Evolutionary conservation across 2,888 invertebrate genomes (phyloP).

Genomic region (Philopedon plagiatum): DNA sequence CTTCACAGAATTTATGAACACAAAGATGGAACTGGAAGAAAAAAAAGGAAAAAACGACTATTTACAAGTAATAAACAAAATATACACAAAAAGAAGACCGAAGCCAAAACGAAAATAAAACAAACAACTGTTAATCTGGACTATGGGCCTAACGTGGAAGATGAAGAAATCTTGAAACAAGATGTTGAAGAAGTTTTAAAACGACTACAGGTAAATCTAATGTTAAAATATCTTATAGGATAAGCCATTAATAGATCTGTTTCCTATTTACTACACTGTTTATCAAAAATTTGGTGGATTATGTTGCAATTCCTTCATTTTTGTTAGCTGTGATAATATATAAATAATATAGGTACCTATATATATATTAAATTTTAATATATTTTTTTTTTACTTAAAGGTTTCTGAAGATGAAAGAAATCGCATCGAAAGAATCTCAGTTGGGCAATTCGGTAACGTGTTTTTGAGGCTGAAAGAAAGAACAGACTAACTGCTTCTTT

Average conservation of each 20-base stretch:
- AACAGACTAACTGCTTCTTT: neutral
- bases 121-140: neutral
- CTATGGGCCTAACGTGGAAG: slow-evolving; percentile 29
- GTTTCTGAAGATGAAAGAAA: neutral
- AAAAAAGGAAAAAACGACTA: too few species aligned
- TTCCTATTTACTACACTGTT: too few species aligned
- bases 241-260: too few species aligned
- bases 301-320: too few species aligned
- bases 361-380: too few species aligned
- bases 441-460: neutral
- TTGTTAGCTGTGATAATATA: too few species aligned
- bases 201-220: neutral
- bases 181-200: neutral
- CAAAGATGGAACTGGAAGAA: neutral
- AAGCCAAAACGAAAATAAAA: neutral
- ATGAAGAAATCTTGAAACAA: neutral
- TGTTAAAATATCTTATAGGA: too few species aligned
- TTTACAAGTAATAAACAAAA: neutral
- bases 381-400: neutral
- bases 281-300: too few species aligned
- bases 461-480: neutral
- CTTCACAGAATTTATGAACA: neutral
- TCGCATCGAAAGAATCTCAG: neutral
- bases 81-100: neutral
- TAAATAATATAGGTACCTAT: too few species aligned